Percentiles rank a stretch among this genome's conserved stretches.
Conservation (phyloP, 2,888 invertebrate species). For the Leucophora obtusa region DNA sequence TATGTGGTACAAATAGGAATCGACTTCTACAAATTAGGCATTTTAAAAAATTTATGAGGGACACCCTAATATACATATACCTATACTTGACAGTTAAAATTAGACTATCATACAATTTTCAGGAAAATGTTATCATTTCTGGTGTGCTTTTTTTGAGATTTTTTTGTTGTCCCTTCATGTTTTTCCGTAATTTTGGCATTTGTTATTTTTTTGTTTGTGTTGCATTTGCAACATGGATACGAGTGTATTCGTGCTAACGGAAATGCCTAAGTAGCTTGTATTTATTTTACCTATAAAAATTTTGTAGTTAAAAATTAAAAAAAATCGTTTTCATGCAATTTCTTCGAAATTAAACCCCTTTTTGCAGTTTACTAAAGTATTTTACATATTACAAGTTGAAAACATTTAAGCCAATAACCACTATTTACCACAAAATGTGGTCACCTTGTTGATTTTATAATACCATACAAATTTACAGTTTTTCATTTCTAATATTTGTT, state of each 20-base stretch:
- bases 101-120: slow-evolving; percentile 62
- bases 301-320: background rate
- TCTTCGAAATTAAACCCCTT: slow-evolving; percentile 20
- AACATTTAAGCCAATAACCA: slow-evolving; percentile 60
- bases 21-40: too few species aligned
- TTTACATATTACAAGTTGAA: slow-evolving; percentile 59
- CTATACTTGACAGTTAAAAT: slow-evolving; percentile 46
- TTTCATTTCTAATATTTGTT: slow-evolving; percentile 11
- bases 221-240: background rate
- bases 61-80: too few species aligned
- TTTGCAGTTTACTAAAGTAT: slow-evolving; percentile 31
- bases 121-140: slow-evolving; percentile 61
- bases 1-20: too few species aligned
- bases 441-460: slow-evolving; percentile 60
- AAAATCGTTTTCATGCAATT: slow-evolving; percentile 49
- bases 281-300: slow-evolving; percentile 44
- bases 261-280: slow-evolving; percentile 58
- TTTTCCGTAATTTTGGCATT: slow-evolving; percentile 31
- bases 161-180: slow-evolving; percentile 27
- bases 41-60: too few species aligned
- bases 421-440: slow-evolving; percentile 59
- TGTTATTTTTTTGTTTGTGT: slow-evolving; percentile 13
- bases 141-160: slow-evolving; percentile 31
- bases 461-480: slow-evolving; percentile 43
- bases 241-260: slow-evolving; percentile 44